Percentiles rank a stretch among this genome's conserved stretches.
phyloP scores from a whole-genome alignment of 2,113 vertebrate genomes.

The Xenus cinereus region DNA sequence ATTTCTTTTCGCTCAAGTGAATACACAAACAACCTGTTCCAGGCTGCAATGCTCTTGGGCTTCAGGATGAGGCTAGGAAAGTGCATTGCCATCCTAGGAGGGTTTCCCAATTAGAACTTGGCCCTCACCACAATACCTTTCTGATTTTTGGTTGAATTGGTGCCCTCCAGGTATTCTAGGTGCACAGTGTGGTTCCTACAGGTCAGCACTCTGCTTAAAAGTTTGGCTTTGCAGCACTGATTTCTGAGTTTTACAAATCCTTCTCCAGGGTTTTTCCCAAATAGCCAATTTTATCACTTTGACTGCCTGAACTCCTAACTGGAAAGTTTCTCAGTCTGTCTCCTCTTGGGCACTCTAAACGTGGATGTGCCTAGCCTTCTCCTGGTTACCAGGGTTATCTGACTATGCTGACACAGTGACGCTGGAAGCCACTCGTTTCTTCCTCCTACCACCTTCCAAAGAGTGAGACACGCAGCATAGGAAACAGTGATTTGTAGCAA shows the following conservation, averaged over 20 bases:
- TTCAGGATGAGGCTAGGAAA: not conserved
- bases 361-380: not conserved
- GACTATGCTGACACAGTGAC: not conserved
- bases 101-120: not conserved
- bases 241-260: not conserved
- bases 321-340: not conserved
- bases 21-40: not conserved
- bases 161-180: not conserved
- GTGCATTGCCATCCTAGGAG: not conserved
- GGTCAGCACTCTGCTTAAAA: not conserved
- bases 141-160: not conserved
- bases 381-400: not conserved
- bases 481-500: not conserved
- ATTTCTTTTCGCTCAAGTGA: not conserved
- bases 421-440: not conserved
- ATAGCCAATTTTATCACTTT: not conserved
- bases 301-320: not conserved
- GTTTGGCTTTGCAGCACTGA: not conserved
- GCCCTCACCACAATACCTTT: not conserved
- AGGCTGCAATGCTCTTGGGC: not conserved
- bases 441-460: not conserved
- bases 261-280: not conserved
- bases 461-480: accelerated
- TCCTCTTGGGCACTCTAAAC: not conserved
- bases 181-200: not conserved